phyloP scores from a whole-genome alignment of 1,140 invertebrate genomes.

The Nasonia longicornis region DNA sequence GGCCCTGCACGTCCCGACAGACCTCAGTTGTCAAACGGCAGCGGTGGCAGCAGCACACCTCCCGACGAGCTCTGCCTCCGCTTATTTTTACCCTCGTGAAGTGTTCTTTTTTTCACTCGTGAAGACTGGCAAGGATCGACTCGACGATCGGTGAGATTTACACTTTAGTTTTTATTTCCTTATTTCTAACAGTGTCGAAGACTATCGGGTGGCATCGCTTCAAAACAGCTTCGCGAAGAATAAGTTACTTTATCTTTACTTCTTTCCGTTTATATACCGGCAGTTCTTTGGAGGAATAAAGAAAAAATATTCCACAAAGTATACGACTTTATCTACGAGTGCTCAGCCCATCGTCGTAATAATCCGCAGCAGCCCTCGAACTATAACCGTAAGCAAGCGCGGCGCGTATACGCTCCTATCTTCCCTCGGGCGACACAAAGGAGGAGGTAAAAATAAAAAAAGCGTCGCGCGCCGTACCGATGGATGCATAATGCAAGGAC shows the following conservation, averaged over 20 bases:
- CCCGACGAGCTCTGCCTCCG: background rate
- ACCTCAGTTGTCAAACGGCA: slow-evolving; percentile 44
- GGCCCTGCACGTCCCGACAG: slow-evolving; percentile 31
- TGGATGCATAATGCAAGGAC: background rate
- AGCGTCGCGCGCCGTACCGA: background rate
- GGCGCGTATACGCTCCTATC: background rate
- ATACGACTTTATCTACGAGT: background rate
- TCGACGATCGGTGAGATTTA: background rate
- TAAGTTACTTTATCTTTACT: too few relatives aligned
- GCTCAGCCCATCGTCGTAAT: background rate
- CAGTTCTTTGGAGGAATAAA: too few relatives aligned
- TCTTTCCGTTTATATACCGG: too few relatives aligned
- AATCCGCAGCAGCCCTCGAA: background rate
- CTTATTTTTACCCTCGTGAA: background rate
- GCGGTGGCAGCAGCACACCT: background rate
- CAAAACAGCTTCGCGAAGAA: too few relatives aligned
- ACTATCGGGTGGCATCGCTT: too few relatives aligned
- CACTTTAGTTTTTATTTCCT: too few relatives aligned
- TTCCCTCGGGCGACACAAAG: background rate
- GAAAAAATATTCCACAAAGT: too few relatives aligned
- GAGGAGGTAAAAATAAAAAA: background rate
- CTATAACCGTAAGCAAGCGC: background rate
- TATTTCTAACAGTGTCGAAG: too few relatives aligned
- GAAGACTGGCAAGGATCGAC: background rate
- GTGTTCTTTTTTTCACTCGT: background rate